Base-by-base conservation (phyloP, 2,888 invertebrate genomes). In the Frankliniella fusca region DNA sequence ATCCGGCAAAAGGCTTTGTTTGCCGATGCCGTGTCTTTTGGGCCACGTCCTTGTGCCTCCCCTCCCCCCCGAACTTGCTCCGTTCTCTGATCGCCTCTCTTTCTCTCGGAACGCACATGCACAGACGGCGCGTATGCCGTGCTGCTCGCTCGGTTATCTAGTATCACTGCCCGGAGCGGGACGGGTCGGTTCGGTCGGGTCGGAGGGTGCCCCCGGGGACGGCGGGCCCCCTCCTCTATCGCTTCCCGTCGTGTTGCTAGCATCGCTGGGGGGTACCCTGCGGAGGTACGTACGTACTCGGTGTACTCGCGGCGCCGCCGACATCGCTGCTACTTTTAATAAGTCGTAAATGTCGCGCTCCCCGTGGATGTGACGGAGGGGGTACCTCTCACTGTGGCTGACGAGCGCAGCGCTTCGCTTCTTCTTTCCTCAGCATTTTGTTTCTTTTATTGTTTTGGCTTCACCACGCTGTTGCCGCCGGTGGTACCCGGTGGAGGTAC, bases 271-370 rank as follows among this genome's bases (percentile, higher is more conserved):
- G 18, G 61, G 61, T 61, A 61, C 61, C 54, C 61, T 7, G 38
- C 18, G 54, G 54, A 18, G 61, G 61, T 61, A 61, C 20, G 38
- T 38, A 38, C 20, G 54, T 54, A 54, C 54, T 2, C 54, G 2
- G 7, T 11, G 61, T 61, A 61, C 61, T n/a, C 61, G 61, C 18
- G 61, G 61, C 61, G 15, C 38, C 38, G 38, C 38, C 38, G 38
- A 38, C 61, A 12, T 18, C 61, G 61, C 61, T 5, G 61, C n/a
- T 20, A 18, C 61, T 61, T 61, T 61, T 61, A 61, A 61, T 61
- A 61, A 61, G 61, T 61, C 61, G 61, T 61, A 61, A 61, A 61
- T 18, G 61, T 61, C 61, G n/a, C 61, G n/a, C 61, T 61, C 20
- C 15, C 61, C 38, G 38, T 38, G 38, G 15, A 61, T n/a, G 61